A percentile compares a stretch with the other conserved stretches of the same genome.
Evolutionary conservation across 2,888 invertebrate genomes (phyloP).

Genomic region (Xestia sexstrigata): DNA sequence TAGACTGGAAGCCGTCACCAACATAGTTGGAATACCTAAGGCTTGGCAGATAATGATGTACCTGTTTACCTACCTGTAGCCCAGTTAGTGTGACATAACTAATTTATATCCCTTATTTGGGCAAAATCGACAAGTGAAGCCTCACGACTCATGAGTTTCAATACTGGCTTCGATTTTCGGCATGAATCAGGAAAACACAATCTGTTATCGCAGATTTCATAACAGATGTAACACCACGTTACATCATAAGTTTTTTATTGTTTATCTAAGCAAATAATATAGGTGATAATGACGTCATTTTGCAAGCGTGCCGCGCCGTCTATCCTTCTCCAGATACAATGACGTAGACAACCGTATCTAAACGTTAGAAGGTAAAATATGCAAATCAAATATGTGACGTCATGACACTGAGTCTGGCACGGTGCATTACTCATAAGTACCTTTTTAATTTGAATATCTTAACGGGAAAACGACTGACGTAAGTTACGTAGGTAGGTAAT

Average conservation of each 20-base stretch:
- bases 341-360: constrained; percentile 36
- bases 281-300: constrained; percentile 25
- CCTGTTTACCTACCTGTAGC: neutral
- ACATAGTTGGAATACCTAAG: too few relatives aligned
- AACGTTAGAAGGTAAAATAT: constrained; percentile 9
- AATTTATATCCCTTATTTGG: neutral
- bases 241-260: constrained; percentile 29
- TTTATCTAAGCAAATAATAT: constrained; percentile 1
- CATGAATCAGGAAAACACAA: neutral
- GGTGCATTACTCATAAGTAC: constrained; percentile 32
- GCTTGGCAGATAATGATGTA: too few relatives aligned
- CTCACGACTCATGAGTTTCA: neutral
- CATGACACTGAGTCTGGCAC: constrained; percentile 13
- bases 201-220: neutral
- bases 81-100: neutral
- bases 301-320: constrained; percentile 28
- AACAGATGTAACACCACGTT: constrained; percentile 1
- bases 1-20: too few relatives aligned
- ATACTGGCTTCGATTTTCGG: neutral
- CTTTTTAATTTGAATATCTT: neutral
- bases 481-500: too few relatives aligned
- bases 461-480: constrained; percentile 13
- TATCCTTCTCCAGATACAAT: constrained; percentile 18
- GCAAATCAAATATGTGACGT: constrained; percentile 30
- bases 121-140: neutral